phyloP scores from a whole-genome alignment of 2,797 vertebrate genomes.

The Acanthiza pusilla region DNA sequence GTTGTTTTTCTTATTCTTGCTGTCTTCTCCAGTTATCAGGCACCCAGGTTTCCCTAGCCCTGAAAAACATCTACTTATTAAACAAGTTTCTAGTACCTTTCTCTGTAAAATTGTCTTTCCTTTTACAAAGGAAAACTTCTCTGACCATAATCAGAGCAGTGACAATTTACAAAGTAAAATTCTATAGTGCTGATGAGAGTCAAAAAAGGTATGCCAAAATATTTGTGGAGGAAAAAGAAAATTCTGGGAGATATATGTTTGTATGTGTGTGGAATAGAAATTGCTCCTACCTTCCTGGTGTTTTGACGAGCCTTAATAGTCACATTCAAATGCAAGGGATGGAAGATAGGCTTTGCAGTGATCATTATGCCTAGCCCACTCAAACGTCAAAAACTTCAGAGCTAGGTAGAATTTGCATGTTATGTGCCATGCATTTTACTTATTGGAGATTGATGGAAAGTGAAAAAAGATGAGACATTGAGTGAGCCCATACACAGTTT shows the following conservation, averaged over 20 bases:
- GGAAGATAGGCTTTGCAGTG: not conserved
- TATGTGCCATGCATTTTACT: not conserved
- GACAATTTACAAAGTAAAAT: not conserved
- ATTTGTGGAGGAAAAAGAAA: not conserved
- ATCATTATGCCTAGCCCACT: conserved; percentile 22
- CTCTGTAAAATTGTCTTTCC: not conserved
- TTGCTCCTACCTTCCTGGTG: not conserved
- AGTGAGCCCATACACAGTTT: not conserved
- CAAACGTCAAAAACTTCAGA: conserved; percentile 25
- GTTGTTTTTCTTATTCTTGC: not conserved
- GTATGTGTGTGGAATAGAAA: not conserved
- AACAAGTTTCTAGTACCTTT: not conserved
- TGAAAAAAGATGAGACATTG: not conserved
- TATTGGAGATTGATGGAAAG: not conserved
- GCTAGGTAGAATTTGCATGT: not conserved
- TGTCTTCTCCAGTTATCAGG: not conserved
- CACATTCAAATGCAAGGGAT: not conserved
- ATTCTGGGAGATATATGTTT: not conserved
- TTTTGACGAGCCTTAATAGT: conserved; percentile 41
- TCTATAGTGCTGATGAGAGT: not conserved
- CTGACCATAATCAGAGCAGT: not conserved
- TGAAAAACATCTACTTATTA: not conserved
- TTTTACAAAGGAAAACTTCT: not conserved
- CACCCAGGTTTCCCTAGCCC: not conserved
- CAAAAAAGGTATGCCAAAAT: not conserved